Base-by-base conservation (phyloP, 30 jellyfish, hydroid and myxozoan species). In the Hydractinia echinata region DNA sequence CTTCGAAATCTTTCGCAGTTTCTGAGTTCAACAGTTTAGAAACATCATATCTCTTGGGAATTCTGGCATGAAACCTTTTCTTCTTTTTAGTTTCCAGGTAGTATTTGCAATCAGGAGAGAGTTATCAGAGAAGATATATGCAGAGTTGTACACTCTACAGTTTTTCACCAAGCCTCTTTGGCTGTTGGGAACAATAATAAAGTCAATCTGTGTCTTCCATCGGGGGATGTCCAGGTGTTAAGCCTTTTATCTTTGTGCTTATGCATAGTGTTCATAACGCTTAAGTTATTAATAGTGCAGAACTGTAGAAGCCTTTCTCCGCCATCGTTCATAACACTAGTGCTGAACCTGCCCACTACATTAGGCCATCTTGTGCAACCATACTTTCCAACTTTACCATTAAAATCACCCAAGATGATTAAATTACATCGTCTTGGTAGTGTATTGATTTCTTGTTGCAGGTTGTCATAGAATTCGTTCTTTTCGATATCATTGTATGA, bases 331-430 rank as follows among this genome's bases (percentile, higher is more conserved):
- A 19, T 14, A 18, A 19, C n/a, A 53, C 85, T 83, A 19, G 50
- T 15, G 61, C 84, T 54, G 61, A 15, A 79, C n/a, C 61, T 60
- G 30, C 86, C 86, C 18, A 49, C 86, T 16, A 79, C 86, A 54
- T 79, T 83, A 52, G 86, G 86, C 83, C 83, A 79, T 83, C 20
- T 7, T 60, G 18, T n/a, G 64, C 30, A 61, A 16, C 83, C 51
- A 61, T 79, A 19, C 10, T 51, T 61, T 56, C 86, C 86, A 58
- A 79, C 62, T 62, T 79, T 79, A 15, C 83, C 86, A 61, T 79
- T 79, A 50, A 79, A 79, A 83, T 79, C 86, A 44, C 86, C 83
- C 82, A 79, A 4, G 13, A 79, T 39, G 49, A 79, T 4, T 83
- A 54, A 48, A 49, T 30, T 52, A 79, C 53, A 61, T 16, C 61